phyloP scores from a whole-genome alignment of 2,113 vertebrate genomes.

The Pteruthius melanotis region DNA sequence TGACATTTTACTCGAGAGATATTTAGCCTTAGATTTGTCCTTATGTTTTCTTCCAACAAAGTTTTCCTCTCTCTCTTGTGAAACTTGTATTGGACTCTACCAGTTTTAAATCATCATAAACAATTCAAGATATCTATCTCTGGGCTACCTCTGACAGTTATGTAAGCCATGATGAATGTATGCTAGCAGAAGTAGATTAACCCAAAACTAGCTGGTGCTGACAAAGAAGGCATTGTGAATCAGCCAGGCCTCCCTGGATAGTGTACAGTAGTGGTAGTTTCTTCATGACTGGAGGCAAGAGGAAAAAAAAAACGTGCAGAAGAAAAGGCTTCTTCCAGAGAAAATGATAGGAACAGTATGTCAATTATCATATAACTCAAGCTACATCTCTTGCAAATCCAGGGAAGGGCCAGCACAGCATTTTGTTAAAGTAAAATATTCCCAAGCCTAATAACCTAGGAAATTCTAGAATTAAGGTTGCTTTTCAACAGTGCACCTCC shows the following conservation, averaged over 20 bases:
- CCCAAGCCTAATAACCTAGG: neutral
- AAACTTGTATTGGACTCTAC: neutral
- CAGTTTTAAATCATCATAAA: neutral
- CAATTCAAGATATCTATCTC: neutral
- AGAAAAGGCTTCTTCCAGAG: neutral
- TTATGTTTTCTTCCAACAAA: neutral
- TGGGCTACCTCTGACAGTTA: neutral
- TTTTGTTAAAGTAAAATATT: neutral
- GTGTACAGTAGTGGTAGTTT: neutral
- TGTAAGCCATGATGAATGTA: neutral
- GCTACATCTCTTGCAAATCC: neutral
- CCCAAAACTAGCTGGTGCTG: neutral
- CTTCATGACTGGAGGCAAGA: neutral
- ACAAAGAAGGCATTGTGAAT: neutral
- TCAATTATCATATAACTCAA: neutral
- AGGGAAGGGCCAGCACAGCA: neutral
- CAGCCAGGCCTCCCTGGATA: neutral
- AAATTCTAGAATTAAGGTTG: neutral
- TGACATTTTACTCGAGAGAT: neutral
- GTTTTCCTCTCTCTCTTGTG: neutral
- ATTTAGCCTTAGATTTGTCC: neutral
- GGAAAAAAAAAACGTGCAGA: rapidly evolving
- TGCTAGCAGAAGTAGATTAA: neutral
- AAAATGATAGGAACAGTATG: neutral
- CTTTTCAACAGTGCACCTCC: neutral